Evolutionary conservation across 1,140 invertebrate species (phyloP), one percentile per base, ranked within the genome.

Genomic region (Formica exsecta): DNA sequence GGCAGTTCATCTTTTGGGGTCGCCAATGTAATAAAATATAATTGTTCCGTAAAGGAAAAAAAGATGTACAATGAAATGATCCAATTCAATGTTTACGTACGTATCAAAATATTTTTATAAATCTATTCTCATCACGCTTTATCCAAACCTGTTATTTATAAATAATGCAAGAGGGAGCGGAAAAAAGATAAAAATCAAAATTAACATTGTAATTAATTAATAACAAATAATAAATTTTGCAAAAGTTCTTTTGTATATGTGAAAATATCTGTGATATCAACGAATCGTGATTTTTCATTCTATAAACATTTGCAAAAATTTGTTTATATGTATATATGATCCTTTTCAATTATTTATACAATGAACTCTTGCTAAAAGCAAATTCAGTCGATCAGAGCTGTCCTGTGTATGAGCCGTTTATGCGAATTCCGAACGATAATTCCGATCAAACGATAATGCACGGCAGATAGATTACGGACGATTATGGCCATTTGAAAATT

Each of bases 401-500:
- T 8, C 16, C 4, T 38, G 0, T 32, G 41, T 9, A 32, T 22
- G 48, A 57, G 51, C 38, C 8, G 22, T 73, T 73, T 83, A 13
- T 38, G 57, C 54, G 68, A 83, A 74, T 74, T 61, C 54, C 79
- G 5, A 22, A 61, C 48, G 22, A 77, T 65, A 77, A 77, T 77
- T 62, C n/a, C 36, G 22, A 59, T 41, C 25, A 57, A 61, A 54
- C 22, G 79, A 83, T 74, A 83, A 83, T 73, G 79, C 68, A 57
- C 13, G 41, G 54, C 54, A 19, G 79, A 74, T 74, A 48, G 38
- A 73, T 80, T 38, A 57, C 51, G 36, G 32, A 41, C 41, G 75
- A 79, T 80, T 80, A 74, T 25, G 54, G 38, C 19, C 54, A 73
- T 38, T 83, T 73, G 54, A 61, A 73, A 73, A 83, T 83, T 73